Evolutionary conservation across 2,888 invertebrate species (phyloP), one percentile per base, ranked within the genome.

Genomic region (Drosophila melanosoma): DNA sequence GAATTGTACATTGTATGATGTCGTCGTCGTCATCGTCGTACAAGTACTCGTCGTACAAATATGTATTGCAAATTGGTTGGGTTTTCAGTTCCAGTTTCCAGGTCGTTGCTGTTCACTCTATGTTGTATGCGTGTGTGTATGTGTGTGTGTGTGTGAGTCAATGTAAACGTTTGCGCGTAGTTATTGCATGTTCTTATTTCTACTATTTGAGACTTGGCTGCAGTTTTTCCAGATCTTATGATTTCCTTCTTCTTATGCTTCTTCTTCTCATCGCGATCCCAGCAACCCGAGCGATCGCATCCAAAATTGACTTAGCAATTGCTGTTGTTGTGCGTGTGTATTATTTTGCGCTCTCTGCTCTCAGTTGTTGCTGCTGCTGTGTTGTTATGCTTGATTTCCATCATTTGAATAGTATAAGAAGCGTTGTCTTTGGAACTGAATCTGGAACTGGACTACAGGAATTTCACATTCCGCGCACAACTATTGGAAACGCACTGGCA

Each of bases 61-160:
- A 84, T 83, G 87, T 85, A 84, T 87, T 89, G 89, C 85, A 85
- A 85, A 85, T 85, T 85, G 87, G 81, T 86, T 84, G 79, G 86
- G 86, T 82, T 84, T 77, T 78, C 83, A 84, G 87, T 89, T 85
- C 84, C 84, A 85, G 84, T 85, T 85, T 85, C 87, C 84, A 89
- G 87, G 79, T 83, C 76, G 81, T 74, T 72, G 60, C 65, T 72
- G 57, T 54, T 76, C 60, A 56, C 70, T 69, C 33, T 64, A 26
- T 56, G 20, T 35, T 57, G 60, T 69, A 51, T 57, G 56, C 48
- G 62, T 57, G 63, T 60, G 57, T 20, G 11, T 53, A n/a, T n/a
- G 1, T 35, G 36, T 36, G 36, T 36, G 53, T 74, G 33, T 33
- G 42, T 59, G 62, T 40, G 35, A 51, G 42, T 40, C 53, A 26